Conservation (phyloP, 37 sponge, comb jelly and placozoan species). For the Agelas oroides region DNA sequence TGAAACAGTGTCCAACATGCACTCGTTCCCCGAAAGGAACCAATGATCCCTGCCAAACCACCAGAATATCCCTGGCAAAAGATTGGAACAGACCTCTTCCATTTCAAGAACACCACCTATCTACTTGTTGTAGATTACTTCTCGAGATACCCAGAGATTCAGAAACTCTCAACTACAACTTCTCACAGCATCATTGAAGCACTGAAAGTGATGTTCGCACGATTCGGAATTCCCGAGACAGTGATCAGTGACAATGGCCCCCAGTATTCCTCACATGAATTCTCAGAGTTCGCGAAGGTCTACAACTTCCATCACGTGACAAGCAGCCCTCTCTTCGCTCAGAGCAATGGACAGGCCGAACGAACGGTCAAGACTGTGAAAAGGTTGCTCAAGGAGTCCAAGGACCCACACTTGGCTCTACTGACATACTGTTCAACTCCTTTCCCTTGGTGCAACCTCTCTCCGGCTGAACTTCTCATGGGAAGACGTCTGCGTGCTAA, state of each 20-base stretch:
- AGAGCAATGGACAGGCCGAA: constrained; percentile 48
- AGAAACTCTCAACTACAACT: constrained; percentile 29
- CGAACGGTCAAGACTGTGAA: constrained; percentile 49
- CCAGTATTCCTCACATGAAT: constrained; percentile 25
- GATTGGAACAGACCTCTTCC: constrained; percentile 52
- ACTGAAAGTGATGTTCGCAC: constrained; percentile 28
- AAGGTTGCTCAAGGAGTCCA: too few species aligned
- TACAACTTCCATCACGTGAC: constrained; percentile 30
- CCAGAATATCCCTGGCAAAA: constrained; percentile 63
- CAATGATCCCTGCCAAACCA: constrained; percentile 6
- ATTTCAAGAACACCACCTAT: constrained; percentile 14
- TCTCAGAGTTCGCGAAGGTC: background rate
- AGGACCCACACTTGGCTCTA: too few species aligned
- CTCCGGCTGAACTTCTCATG: constrained; percentile 51
- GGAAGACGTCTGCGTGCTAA: constrained; percentile 14
- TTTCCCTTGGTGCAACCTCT: constrained; percentile 42
- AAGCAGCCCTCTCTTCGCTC: constrained; percentile 47
- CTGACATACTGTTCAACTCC: too few species aligned
- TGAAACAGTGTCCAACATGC: constrained; percentile 49
- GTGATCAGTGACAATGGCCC: constrained; percentile 54
- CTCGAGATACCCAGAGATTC: constrained; percentile 52
- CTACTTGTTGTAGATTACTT: constrained; percentile 47
- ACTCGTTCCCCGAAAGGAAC: constrained; percentile 18
- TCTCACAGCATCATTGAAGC: constrained; percentile 6
- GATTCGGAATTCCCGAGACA: constrained; percentile 34